A percentile compares a stretch with the other conserved stretches of the same genome.
Conservation (phyloP, 2,797 vertebrate species). For the Enteromius paludinosus region DNA sequence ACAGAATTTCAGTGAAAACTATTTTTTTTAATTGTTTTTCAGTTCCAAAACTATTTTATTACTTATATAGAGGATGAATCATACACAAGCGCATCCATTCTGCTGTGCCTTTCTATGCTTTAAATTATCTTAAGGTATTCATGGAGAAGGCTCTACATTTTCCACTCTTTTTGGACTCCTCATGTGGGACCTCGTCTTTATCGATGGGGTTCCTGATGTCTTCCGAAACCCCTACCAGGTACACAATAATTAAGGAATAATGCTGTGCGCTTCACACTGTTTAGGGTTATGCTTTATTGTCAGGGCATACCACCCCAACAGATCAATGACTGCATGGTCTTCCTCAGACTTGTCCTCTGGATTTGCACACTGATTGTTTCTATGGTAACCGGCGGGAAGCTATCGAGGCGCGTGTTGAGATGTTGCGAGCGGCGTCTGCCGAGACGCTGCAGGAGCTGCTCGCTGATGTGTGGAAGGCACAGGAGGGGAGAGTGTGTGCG, state of each 20-base stretch:
- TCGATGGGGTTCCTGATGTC: conserved; percentile 88
- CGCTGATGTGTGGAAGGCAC: conserved; percentile 81
- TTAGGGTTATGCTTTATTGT: background rate
- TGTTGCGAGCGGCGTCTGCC: conserved; percentile 74
- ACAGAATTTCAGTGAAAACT: background rate
- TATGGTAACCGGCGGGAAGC: conserved; percentile 83
- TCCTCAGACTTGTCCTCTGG: conserved; percentile 85
- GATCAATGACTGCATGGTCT: background rate
- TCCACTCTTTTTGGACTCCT: conserved; percentile 88
- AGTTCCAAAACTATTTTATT: background rate
- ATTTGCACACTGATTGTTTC: conserved; percentile 93
- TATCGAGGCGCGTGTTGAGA: conserved; percentile 81
- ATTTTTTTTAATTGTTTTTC: background rate
- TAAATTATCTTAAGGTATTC: conserved; percentile 83
- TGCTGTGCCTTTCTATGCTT: background rate
- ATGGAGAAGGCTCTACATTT: conserved; percentile 95
- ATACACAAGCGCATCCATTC: background rate
- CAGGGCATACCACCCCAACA: background rate
- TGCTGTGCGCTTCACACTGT: background rate
- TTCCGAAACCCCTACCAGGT: conserved; percentile 95
- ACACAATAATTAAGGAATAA: conserved; percentile 21
- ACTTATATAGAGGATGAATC: background rate
- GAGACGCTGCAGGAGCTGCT: conserved; percentile 80
- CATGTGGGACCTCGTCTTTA: conserved; percentile 93
- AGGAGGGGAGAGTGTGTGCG: conserved; percentile 77